Base-by-base conservation (phyloP, 2,888 invertebrate species). In the Heliconius ismenius region DNA sequence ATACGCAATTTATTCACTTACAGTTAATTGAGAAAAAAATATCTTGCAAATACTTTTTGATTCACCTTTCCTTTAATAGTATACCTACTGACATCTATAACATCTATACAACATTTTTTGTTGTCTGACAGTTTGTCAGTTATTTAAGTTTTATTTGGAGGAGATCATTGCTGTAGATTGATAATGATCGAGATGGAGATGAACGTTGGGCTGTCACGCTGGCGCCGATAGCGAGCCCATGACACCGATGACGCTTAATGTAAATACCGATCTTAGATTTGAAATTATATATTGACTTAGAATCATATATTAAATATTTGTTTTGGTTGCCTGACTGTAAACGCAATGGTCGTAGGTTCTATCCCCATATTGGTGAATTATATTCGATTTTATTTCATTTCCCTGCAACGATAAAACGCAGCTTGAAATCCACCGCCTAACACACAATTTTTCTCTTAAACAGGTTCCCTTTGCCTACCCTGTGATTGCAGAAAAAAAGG, bases 211-310 rank as follows among this genome's bases (percentile, higher is more conserved):
- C 76, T 78, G 79, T 79, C 81, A 80, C 28, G 78, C 76, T 81
- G 78, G 79, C 78, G 77, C 78, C 67, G 76, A 76, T 72, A 64
- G 32, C 72, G 76, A 26, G 54, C 65, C 32, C 32, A 58, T 75
- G 76, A 76, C 76, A 63, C 73, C 77, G 79, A 79, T 76, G 79
- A 80, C 76, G 79, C 76, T 69, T 75, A 70, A 60, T 69, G 74
- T 77, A 79, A 81, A 81, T 78, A 81, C 79, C 77, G 81, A 81
- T 81, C 81, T 76, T 21, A 43, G 72, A 73, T 62, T 62, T 39
- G 73, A 39, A 24, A 36, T 58, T 36, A 58, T 36, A 70, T 67
- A 67, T 67, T 39, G n/a, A n/a, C 2, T 67, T 65, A 11, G 64
- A 64, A 64, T 64, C 32, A 10, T 64, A 7, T 49, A 21, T 49